Evolutionary conservation across 2,797 vertebrate genomes (phyloP).

Genomic region (Steatocranus sp.): DNA sequence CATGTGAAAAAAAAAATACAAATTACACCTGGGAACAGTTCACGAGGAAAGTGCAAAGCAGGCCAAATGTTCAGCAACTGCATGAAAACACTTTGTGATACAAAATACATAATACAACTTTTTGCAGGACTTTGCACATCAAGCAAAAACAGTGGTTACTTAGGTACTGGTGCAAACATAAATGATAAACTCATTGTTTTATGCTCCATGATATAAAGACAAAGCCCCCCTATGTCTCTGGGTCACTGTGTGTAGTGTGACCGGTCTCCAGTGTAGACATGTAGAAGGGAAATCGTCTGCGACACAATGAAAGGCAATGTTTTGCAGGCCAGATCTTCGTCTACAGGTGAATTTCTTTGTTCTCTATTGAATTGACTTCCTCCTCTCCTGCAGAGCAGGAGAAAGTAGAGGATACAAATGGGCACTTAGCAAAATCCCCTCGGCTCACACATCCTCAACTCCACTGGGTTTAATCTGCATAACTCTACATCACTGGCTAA

Average conservation of each 20-base stretch:
- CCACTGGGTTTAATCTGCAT: constrained; percentile 51
- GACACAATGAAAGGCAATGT: neutral
- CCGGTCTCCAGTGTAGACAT: neutral
- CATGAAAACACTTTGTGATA: neutral
- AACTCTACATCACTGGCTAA: constrained; percentile 22
- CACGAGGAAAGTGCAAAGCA: neutral
- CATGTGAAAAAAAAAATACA: neutral
- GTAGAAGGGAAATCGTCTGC: neutral
- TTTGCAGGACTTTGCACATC: neutral
- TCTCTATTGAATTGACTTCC: constrained; percentile 20
- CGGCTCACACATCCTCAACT: constrained; percentile 20
- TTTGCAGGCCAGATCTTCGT: constrained; percentile 21
- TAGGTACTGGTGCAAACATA: neutral
- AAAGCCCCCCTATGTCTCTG: neutral
- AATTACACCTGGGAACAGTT: neutral
- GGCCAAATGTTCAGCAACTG: neutral
- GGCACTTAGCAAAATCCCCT: constrained; percentile 31
- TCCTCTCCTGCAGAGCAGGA: constrained; percentile 4
- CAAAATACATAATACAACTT: neutral
- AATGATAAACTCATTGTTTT: neutral
- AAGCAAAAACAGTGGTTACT: neutral
- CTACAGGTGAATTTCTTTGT: constrained; percentile 29
- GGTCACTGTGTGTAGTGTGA: neutral
- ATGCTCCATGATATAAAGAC: neutral
- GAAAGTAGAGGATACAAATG: neutral